Evolutionary conservation across 2,888 invertebrate genomes (phyloP), one percentile per base, ranked within the genome.

Genomic region (Ichneumon xanthorius): DNA sequence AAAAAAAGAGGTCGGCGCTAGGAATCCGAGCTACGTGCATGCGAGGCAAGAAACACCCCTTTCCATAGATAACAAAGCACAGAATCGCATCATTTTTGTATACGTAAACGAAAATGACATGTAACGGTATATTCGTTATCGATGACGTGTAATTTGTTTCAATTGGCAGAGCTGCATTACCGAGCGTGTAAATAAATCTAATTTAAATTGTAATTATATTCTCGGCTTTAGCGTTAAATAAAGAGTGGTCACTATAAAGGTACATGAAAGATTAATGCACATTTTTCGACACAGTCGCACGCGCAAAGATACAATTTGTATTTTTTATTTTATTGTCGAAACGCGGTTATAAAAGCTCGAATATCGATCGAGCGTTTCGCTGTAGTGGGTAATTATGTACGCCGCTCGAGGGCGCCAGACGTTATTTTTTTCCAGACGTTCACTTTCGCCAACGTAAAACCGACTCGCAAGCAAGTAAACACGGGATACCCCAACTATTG

Each of bases 11-110:
- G 11, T 9, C 26, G 22, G 82, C 22, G 55, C 48, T 37, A 5
- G 55, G 72, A 72, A 65, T 9, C 53, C 26, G 26, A 37, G 58
- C n/a, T 83, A 83, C 78, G 67, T 33, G n/a, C 30, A 14, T 80
- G 79, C 22, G 0, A 48, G 22, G 48, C 19, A 70, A 75, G 70
- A 80, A 63, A 80, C 75, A 70, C 75, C 75, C 79, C 71, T 55
- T 72, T n/a, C 19, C 53, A 50, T 30, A 80, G 79, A 83, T 80
- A 83, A 83, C 79, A 67, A 83, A 78, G 79, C 75, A 65, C 50
- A 30, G 70, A 37, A 11, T 37, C 53, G n/a, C 40, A 50, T 53
- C n/a, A 50, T 50, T 75, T 63, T 65, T 63, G 70, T 26, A 83
- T 19, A 33, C 75, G 75, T 73, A 16, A 48, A 75, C 70, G 45